Conservation (phyloP, 1,140 invertebrate species). For the Stegodyphus mimosarum region DNA sequence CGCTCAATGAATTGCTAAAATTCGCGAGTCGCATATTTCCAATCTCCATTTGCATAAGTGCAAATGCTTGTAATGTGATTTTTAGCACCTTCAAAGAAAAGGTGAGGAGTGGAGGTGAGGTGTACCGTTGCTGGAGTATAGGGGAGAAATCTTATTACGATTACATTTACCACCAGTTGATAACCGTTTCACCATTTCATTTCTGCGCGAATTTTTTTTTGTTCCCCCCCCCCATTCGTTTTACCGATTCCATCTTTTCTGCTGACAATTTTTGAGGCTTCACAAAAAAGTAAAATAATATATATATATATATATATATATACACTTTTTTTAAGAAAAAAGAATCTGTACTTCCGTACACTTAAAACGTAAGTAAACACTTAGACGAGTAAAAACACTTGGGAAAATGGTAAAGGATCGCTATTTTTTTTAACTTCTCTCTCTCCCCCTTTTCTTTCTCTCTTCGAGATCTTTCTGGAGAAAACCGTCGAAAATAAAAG, state of each 20-base stretch:
- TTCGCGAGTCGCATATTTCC: background rate
- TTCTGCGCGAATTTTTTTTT: background rate
- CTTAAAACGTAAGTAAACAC: constrained; percentile 61
- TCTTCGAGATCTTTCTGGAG: constrained; percentile 11
- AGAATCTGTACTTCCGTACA: constrained; percentile 5
- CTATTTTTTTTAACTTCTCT: constrained; percentile 1
- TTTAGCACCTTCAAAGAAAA: background rate
- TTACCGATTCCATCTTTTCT: too few species aligned
- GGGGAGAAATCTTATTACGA: constrained; percentile 7
- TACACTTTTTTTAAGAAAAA: background rate
- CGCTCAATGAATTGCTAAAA: background rate
- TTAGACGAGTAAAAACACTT: constrained; percentile 60
- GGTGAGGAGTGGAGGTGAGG: too few species aligned
- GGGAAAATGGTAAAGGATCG: constrained; percentile 53
- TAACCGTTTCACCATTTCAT: background rate
- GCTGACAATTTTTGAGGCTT: too few species aligned
- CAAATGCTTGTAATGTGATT: constrained; percentile 44
- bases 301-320: too few species aligned
- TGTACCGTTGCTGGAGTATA: background rate
- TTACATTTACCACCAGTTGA: constrained; percentile 30
- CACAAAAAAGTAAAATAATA: too few species aligned
- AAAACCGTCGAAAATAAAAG: background rate
- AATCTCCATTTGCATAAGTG: constrained; percentile 51
- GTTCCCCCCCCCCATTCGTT: too few species aligned
- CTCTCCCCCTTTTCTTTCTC: background rate